Evolutionary conservation across 2,888 invertebrate genomes (phyloP).

Genomic region (Fissipunctia ypsillon): DNA sequence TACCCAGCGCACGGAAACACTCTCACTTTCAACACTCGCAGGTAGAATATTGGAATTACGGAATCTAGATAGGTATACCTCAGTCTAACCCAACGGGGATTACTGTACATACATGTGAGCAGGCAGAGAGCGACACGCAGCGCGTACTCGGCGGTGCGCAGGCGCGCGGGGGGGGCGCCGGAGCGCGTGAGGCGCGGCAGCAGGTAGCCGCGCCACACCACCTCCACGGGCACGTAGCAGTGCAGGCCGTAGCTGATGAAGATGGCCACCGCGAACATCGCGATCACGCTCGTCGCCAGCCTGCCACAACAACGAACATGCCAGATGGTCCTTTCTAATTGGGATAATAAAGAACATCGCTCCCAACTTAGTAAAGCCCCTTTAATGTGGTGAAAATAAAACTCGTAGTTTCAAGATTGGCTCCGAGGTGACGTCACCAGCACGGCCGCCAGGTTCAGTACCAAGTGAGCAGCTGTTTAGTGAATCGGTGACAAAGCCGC

Average conservation of each 20-base stretch:
- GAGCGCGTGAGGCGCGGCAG: slow-evolving; percentile 81
- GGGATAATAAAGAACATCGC: not conserved
- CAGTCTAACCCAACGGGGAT: too few species aligned
- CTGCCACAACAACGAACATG: slow-evolving; percentile 78
- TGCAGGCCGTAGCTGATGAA: slow-evolving; percentile 98
- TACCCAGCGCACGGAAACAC: not conserved
- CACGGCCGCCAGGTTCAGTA: too few species aligned
- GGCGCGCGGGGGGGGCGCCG: slow-evolving; percentile 75
- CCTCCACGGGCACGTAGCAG: slow-evolving; percentile 98
- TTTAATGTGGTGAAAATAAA: not conserved
- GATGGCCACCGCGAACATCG: slow-evolving; percentile 94
- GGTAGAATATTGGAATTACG: not conserved
- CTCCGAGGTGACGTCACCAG: too few species aligned
- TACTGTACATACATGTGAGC: slow-evolving; percentile 94
- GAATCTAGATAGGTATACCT: not conserved
- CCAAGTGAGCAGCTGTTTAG: not conserved
- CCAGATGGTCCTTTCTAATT: not conserved
- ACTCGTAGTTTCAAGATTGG: not conserved
- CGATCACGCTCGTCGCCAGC: slow-evolving; percentile 92
- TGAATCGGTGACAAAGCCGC: not conserved
- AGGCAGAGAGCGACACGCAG: slow-evolving; percentile 94
- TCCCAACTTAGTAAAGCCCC: not conserved
- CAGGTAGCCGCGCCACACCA: slow-evolving; percentile 95
- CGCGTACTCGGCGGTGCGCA: slow-evolving; percentile 92
- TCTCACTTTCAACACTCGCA: too few species aligned